Evolutionary conservation across 2,888 invertebrate genomes (phyloP), one percentile per base, ranked within the genome.

Genomic region (Bibio marci): DNA sequence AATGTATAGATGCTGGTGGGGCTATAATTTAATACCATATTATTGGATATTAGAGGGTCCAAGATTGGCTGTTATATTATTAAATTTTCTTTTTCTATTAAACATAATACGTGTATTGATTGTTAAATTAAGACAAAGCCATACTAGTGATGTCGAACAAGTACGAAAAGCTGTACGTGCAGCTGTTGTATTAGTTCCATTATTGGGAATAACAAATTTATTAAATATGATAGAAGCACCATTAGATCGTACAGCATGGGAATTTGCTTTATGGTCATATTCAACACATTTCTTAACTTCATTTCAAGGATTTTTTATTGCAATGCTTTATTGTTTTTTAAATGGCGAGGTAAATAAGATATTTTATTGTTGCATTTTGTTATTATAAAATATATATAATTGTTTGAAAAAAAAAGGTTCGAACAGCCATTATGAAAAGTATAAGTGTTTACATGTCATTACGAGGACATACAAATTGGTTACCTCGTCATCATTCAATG

Each of bases 31-130:
- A 46, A 69, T 76, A 7, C 60, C 69, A 0, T 75, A 78, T 49
- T 90, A 85, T 56, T 92, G 91, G 90, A 83, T 92, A 46, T 63
- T 91, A 19, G 91, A 94, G 59, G 90, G 81, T 17, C 91, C 91
- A 0, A 66, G 92, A 38, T 67, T 83, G 42, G 70, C 70, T 3
- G 75, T 90, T 17, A 77, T 92, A 47, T 54, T 79, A 64, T 88
- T 91, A 13, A 87, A 87, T 56, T 69, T 82, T 41, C 56, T 77
- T 38, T 86, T 87, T 54, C 64, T 87, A 34, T 58, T 83, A 40
- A 83, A 82, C 50, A 85, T 87, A 36, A 75, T 87, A 50, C 70
- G 80, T 35, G 82, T 85, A 0, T 60, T 87, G 43, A 70, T 86
- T 12, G 67, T 77, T 31, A 86, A 87, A 55, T 55, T 87, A 33